phyloP scores from a whole-genome alignment of 1,140 invertebrate species.

The Drosophila miranda region DNA sequence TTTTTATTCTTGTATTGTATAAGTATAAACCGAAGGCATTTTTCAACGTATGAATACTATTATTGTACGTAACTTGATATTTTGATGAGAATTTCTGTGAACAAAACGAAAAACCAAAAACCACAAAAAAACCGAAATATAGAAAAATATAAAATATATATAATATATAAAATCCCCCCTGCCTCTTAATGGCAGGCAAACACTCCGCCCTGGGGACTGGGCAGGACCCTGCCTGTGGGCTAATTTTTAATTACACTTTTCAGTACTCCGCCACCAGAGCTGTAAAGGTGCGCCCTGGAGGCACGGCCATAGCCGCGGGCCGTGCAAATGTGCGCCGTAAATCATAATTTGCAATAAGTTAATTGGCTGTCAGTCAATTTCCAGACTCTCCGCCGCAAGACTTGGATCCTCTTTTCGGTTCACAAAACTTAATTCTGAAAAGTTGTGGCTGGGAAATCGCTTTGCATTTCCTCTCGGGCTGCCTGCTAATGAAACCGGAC shows the following conservation, averaged over 20 bases:
- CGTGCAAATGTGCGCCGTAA: conserved; percentile 10
- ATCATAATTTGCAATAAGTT: conserved; percentile 29
- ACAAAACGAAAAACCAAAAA: conserved; percentile 68
- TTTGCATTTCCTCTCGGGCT: conserved; percentile 50
- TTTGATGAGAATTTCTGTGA: conserved; percentile 80
- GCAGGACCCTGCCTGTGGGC: conserved; percentile 14
- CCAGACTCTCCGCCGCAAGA: conserved; percentile 3
- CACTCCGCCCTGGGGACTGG: conserved; percentile 9
- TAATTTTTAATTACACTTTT: conserved; percentile 67
- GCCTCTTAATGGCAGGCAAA: too few species aligned
- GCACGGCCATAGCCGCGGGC: neutral
- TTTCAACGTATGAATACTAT: conserved; percentile 75
- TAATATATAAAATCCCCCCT: too few species aligned
- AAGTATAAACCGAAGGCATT: conserved; percentile 77
- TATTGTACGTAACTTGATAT: conserved; percentile 80
- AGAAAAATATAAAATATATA: conserved; percentile 56
- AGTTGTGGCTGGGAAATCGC: conserved; percentile 36
- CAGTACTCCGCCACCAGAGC: conserved; percentile 11
- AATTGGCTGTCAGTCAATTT: conserved; percentile 49
- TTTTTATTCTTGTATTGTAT: conserved; percentile 78
- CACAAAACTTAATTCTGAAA: conserved; percentile 33
- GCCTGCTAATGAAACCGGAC: conserved; percentile 43
- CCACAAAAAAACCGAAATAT: conserved; percentile 47
- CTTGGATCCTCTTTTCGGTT: conserved; percentile 47
- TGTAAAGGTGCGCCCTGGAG: too few species aligned